Conservation (phyloP, 2,113 vertebrate genomes). For the Leiothrix lutea region DNA sequence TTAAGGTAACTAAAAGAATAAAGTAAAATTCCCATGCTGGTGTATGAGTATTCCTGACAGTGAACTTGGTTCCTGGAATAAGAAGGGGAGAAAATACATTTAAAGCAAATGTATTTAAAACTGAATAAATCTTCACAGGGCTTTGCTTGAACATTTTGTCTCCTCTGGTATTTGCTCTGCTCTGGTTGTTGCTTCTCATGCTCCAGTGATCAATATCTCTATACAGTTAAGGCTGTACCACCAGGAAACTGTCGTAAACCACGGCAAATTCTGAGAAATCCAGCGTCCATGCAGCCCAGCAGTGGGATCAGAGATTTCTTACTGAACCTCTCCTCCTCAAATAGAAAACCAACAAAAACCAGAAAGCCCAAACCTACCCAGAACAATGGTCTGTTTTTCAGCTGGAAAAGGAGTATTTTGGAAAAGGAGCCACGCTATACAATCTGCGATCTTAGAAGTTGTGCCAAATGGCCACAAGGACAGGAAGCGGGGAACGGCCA, state of each 20-base stretch:
- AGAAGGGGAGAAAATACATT: conserved; percentile 33
- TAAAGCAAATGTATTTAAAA: conserved; percentile 45
- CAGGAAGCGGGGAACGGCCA: not conserved
- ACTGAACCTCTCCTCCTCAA: not conserved
- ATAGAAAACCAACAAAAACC: not conserved
- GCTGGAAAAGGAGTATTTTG: not conserved
- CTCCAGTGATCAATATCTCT: not conserved
- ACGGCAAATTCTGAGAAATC: not conserved
- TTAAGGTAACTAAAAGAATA: not conserved
- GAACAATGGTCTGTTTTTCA: not conserved
- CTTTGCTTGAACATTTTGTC: not conserved
- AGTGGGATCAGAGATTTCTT: not conserved
- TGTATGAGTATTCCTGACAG: not conserved
- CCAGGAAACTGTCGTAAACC: not conserved
- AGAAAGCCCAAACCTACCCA: not conserved
- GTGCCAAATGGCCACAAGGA: not conserved
- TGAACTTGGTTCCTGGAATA: conserved; percentile 40
- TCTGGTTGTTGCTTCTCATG: not conserved
- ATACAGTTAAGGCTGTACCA: not conserved
- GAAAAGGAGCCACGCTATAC: not conserved
- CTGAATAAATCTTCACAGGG: conserved; percentile 12
- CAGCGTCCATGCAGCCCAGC: not conserved
- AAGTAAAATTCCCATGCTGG: not conserved
- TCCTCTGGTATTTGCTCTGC: not conserved
- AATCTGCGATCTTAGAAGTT: not conserved